Evolutionary conservation across 2,113 vertebrate genomes (phyloP).

Genomic region (Eidolon helvum): DNA sequence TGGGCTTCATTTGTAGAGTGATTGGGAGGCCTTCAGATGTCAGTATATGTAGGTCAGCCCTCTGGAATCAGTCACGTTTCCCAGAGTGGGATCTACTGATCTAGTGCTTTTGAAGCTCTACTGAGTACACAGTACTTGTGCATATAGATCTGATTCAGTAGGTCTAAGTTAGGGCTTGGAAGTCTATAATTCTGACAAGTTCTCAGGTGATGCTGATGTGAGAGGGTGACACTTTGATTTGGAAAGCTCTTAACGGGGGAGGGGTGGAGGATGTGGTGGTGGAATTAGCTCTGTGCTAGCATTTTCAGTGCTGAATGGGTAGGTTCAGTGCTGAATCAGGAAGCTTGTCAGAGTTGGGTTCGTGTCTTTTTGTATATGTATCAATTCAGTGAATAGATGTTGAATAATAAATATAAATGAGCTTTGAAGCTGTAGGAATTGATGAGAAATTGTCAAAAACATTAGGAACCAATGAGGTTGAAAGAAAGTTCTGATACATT

Average conservation of each 20-base stretch:
- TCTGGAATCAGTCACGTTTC: background rate
- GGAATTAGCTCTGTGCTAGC: background rate
- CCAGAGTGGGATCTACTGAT: background rate
- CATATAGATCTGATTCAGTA: background rate
- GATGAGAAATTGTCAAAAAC: background rate
- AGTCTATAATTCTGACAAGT: background rate
- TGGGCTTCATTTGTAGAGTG: background rate
- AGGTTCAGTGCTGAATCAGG: background rate
- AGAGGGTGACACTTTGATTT: background rate
- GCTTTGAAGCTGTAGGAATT: background rate
- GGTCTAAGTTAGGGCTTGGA: background rate
- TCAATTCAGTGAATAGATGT: background rate
- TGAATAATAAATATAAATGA: background rate
- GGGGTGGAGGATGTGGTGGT: accelerated
- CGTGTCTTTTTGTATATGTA: background rate
- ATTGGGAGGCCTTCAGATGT: background rate
- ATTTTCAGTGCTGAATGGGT: background rate
- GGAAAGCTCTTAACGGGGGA: background rate
- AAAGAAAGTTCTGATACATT: background rate
- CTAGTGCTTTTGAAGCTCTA: background rate
- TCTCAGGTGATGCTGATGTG: background rate
- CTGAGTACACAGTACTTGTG: background rate
- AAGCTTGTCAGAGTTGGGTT: background rate
- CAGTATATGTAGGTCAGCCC: background rate
- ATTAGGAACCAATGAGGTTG: background rate